A percentile compares a stretch with the other conserved stretches of the same genome.
phyloP scores from a whole-genome alignment of 2,113 vertebrate species.

The Sinosuthora webbiana region DNA sequence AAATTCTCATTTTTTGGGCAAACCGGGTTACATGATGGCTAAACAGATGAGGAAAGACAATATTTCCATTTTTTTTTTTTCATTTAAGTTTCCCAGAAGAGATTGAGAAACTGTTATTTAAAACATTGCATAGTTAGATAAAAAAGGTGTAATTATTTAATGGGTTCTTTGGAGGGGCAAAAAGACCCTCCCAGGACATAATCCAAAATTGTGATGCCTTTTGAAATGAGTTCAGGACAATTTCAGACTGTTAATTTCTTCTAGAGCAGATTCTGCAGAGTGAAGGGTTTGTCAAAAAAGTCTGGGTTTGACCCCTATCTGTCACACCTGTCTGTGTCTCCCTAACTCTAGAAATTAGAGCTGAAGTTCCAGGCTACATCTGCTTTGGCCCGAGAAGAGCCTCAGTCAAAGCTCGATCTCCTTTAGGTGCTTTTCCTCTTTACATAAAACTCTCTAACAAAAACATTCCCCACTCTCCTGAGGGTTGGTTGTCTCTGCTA shows the following conservation, averaged over 20 bases:
- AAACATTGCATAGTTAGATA: neutral
- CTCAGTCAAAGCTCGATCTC: neutral
- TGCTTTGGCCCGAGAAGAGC: accelerated
- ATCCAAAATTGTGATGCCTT: neutral
- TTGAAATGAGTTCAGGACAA: neutral
- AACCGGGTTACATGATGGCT: neutral
- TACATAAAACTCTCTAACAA: neutral
- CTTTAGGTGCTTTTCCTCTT: neutral
- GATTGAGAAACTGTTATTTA: neutral
- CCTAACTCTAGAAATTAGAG: neutral
- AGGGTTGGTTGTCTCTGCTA: neutral
- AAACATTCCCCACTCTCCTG: neutral
- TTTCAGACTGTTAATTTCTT: neutral
- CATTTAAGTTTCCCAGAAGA: neutral
- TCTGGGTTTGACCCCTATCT: neutral
- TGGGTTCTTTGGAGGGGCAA: neutral
- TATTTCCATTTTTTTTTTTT: neutral
- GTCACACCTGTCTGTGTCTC: neutral
- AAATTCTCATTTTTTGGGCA: neutral
- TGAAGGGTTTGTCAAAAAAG: neutral
- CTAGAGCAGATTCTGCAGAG: neutral
- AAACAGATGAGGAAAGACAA: neutral
- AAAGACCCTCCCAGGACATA: neutral
- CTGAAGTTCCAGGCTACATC: neutral
- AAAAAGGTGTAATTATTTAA: neutral